Percentiles rank a stretch among this genome's conserved stretches.
These are phyloP conservation scores for Eupithecia abbreviata DNA, from an alignment of 2,888 invertebrate species.

Conservation along the genomic window DNA sequence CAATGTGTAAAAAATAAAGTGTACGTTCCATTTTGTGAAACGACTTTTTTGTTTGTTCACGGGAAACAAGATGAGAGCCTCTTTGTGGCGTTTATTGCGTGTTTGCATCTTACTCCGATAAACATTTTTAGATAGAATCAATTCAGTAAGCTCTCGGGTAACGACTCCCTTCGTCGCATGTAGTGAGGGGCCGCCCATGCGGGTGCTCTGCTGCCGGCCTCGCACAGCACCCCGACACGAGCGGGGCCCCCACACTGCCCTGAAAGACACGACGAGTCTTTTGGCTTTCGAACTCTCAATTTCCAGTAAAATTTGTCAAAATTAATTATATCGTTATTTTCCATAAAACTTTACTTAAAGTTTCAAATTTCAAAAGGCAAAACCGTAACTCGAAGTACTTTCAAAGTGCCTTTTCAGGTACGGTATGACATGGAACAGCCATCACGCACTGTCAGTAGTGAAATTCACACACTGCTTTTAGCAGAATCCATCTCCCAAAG, in stretches of 20 bases:
- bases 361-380: constrained; percentile 11
- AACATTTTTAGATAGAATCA: constrained; percentile 14
- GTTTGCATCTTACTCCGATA: not conserved
- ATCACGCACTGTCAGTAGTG: not conserved
- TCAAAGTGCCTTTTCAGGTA: not conserved
- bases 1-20: not conserved
- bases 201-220: not conserved
- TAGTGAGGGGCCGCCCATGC: not conserved
- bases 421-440: not conserved
- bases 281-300: not conserved
- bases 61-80: constrained; percentile 13
- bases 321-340: not conserved
- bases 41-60: constrained; percentile 11
- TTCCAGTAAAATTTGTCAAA: not conserved
- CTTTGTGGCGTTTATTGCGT: constrained; percentile 11
- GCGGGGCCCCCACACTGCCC: not conserved
- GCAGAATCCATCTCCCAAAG: not conserved
- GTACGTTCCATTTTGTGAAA: constrained; percentile 8
- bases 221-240: not conserved
- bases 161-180: not conserved
- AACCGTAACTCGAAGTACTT: constrained; percentile 12
- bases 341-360: constrained; percentile 1
- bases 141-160: constrained; percentile 10
- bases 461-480: not conserved
- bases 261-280: not conserved